Conservation (phyloP, 2,888 invertebrate species). For the Andrena bucephala region DNA sequence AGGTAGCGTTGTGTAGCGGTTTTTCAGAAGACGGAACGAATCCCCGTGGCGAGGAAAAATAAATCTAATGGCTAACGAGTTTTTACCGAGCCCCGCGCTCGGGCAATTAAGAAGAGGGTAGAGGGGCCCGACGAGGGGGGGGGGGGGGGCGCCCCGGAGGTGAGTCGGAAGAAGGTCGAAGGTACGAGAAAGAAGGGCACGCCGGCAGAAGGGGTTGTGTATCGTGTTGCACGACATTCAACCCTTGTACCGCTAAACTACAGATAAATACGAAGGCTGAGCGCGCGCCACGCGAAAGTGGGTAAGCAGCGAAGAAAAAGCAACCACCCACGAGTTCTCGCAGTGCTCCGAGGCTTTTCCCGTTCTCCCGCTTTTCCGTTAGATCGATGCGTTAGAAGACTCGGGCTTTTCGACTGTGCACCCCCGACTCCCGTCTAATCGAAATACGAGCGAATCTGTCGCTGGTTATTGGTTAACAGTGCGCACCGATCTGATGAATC, state of each 20-base stretch:
- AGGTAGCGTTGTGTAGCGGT: slow-evolving; percentile 40
- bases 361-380: background rate
- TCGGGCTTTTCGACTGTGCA: background rate
- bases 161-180: slow-evolving; percentile 73
- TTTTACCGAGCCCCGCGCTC: slow-evolving; percentile 79
- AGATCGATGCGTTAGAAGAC: background rate
- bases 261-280: slow-evolving; percentile 70
- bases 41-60: slow-evolving; percentile 76
- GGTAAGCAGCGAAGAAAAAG: slow-evolving; percentile 40
- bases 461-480: too few species aligned
- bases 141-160: slow-evolving; percentile 61
- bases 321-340: slow-evolving; percentile 47
- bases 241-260: slow-evolving; percentile 76
- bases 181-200: slow-evolving; percentile 62
- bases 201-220: slow-evolving; percentile 69
- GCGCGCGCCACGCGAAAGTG: slow-evolving; percentile 61
- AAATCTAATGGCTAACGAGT: slow-evolving; percentile 83
- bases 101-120: slow-evolving; percentile 79
- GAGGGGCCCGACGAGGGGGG: slow-evolving; percentile 57
- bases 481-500: too few species aligned
- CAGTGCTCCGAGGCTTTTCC: slow-evolving; percentile 26
- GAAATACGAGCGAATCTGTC: too few species aligned
- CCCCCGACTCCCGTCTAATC: too few species aligned
- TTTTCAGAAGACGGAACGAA: slow-evolving; percentile 52
- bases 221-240: slow-evolving; percentile 81